Base-by-base conservation (phyloP, 2,888 invertebrate species). In the Dryobotodes eremita region DNA sequence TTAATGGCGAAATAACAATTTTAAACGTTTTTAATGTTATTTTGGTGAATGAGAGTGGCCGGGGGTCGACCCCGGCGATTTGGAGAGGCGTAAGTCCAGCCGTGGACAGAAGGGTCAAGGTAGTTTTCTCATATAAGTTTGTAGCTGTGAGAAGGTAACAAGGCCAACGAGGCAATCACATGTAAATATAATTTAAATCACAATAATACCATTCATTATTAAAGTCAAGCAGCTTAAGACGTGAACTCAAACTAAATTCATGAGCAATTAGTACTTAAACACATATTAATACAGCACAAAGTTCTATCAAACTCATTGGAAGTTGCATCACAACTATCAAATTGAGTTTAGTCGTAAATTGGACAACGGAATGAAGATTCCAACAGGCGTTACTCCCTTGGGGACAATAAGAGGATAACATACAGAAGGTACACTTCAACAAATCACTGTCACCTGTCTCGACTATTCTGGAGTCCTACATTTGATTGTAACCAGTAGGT, bases 291-390 rank as follows among this genome's bases (percentile, higher is more conserved):
- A 82, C 59, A 66, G 68, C 64, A 68, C 73, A 57, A 83, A 86
- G 72, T 85, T 79, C 50, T 59, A 42, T 17, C 26, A 73, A 86
- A 80, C 70, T 86, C 76, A 73, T 79, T 83, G 55, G 53, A 82
- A 88, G 57, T 88, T 79, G 83, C 79, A 79, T 78, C 79, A 79
- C 78, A 79, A 84, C 79, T 87, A 80, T 86, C 77, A 80, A 88
- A 88, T 86, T 86, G 79, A 86, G 88, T 88, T 87, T 80, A 79
- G 46, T 69, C 75, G 72, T 82, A 87, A 85, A 87, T 87, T 88
- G 78, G 77, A 85, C 84, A 74, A 75, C 68, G 79, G 78, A 88
- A 84, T 88, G 85, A 88, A 84, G 78, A 87, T 78, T 75, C 78
- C 61, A 75, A 71, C 73, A 73, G 78, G 72, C 81, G 81, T 79